phyloP scores from a whole-genome alignment of 2,113 vertebrate genomes.

The Bostrychus sinensis region DNA sequence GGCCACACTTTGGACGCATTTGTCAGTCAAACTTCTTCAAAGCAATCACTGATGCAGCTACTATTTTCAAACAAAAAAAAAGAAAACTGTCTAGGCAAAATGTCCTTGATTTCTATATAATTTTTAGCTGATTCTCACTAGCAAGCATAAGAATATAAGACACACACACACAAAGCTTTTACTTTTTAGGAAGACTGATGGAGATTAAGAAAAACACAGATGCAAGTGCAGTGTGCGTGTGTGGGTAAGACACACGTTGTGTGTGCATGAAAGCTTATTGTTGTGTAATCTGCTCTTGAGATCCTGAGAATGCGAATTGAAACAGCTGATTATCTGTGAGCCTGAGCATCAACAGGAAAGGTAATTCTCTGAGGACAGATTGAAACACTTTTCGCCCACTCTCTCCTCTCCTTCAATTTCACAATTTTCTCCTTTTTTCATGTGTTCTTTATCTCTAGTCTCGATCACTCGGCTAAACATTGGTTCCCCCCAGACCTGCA shows the following conservation, averaged over 20 bases:
- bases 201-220: background rate
- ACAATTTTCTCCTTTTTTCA: background rate
- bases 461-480: conserved; percentile 12
- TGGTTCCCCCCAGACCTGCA: background rate
- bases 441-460: conserved; percentile 21
- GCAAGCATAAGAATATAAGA: background rate
- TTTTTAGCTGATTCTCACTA: background rate
- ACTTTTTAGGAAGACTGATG: background rate
- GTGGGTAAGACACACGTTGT: background rate
- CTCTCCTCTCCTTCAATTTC: conserved; percentile 26
- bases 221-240: background rate
- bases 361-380: conserved; percentile 51
- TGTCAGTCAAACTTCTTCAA: no score
- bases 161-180: background rate
- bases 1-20: no score
- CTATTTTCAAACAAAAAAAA: background rate
- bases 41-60: background rate
- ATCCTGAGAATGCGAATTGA: conserved; percentile 50
- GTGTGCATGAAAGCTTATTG: conserved; percentile 21
- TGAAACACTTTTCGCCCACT: conserved; percentile 23
- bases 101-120: background rate
- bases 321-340: conserved; percentile 64
- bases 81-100: background rate
- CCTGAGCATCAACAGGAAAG: conserved; percentile 31
- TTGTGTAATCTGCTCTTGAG: conserved; percentile 47